phyloP scores from a whole-genome alignment of 2,888 invertebrate genomes.

The Ditula angustiorana region DNA sequence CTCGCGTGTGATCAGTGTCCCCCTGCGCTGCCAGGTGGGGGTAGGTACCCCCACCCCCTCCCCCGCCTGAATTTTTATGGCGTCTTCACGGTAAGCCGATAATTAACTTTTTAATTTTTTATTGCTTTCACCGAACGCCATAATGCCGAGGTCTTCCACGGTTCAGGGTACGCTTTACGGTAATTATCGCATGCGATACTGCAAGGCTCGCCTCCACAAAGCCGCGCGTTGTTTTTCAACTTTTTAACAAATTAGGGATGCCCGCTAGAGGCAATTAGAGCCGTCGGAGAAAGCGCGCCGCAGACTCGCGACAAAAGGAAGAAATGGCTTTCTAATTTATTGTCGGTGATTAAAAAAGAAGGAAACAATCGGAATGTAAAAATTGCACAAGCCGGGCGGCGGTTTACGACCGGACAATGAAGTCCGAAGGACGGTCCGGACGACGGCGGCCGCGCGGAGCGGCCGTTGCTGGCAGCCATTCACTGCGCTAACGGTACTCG shows the following conservation, averaged over 20 bases:
- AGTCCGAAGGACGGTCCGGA: conserved; percentile 22
- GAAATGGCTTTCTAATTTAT: conserved; percentile 74
- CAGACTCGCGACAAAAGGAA: conserved; percentile 52
- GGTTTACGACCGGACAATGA: conserved; percentile 41
- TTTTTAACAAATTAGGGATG: conserved; percentile 46
- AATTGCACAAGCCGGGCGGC: conserved; percentile 58
- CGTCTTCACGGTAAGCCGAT: conserved; percentile 43
- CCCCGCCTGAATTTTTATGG: conserved; percentile 44
- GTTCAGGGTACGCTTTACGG: conserved; percentile 39
- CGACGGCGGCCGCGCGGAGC: neutral
- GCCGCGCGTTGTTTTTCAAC: conserved; percentile 35
- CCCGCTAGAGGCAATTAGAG: conserved; percentile 54
- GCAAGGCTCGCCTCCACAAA: conserved; percentile 13
- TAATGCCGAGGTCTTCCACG: conserved; percentile 30
- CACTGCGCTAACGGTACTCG: conserved; percentile 26
- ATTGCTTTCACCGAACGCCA: conserved; percentile 43
- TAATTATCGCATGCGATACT: conserved; percentile 33
- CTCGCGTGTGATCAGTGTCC: conserved; percentile 11
- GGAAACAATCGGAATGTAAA: conserved; percentile 61
- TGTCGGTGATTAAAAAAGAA: conserved; percentile 60
- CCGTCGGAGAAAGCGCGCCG: conserved; percentile 64
- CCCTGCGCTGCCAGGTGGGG: conserved; percentile 7
- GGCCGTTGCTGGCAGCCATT: no score
- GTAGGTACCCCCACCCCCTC: conserved; percentile 3
- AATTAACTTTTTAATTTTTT: conserved; percentile 47